Conservation (phyloP, 2,113 vertebrate genomes). For the Aptenodytes forsteri region DNA sequence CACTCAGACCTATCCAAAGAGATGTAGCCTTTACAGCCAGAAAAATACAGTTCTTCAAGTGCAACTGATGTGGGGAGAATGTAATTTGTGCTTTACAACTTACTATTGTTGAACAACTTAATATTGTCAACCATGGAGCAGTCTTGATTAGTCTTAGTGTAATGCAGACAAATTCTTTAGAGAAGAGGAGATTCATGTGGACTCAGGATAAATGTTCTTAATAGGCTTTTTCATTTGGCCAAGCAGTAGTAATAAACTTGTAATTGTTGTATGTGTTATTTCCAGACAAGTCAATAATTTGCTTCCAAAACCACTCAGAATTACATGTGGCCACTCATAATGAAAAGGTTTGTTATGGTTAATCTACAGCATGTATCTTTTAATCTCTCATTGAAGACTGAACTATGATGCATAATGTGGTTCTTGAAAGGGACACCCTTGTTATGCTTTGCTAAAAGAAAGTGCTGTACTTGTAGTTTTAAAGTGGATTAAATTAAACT, state of each 20-base stretch:
- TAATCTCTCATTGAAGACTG: not conserved
- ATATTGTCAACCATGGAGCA: fast-evolving
- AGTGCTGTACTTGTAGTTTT: not conserved
- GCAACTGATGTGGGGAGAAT: not conserved
- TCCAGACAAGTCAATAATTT: conserved; percentile 14
- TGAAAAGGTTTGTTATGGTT: conserved; percentile 17
- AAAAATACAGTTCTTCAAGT: not conserved
- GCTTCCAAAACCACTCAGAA: not conserved
- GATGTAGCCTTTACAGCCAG: not conserved
- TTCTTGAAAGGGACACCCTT: not conserved
- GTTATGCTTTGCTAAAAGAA: not conserved
- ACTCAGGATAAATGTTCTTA: not conserved
- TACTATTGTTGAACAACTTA: not conserved
- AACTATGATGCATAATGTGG: not conserved
- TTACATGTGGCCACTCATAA: not conserved
- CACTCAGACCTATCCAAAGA: not conserved
- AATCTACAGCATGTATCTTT: not conserved
- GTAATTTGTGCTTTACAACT: not conserved
- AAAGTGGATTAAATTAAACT: not conserved
- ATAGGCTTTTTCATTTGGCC: not conserved
- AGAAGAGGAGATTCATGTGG: not conserved
- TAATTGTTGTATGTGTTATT: not conserved
- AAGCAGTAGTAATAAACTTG: conserved; percentile 7
- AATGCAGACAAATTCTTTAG: not conserved
- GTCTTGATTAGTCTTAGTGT: not conserved